These are phyloP conservation scores for Hymenopus coronatus DNA, from an alignment of 2,888 invertebrate genomes.

Conservation along the genomic window DNA sequence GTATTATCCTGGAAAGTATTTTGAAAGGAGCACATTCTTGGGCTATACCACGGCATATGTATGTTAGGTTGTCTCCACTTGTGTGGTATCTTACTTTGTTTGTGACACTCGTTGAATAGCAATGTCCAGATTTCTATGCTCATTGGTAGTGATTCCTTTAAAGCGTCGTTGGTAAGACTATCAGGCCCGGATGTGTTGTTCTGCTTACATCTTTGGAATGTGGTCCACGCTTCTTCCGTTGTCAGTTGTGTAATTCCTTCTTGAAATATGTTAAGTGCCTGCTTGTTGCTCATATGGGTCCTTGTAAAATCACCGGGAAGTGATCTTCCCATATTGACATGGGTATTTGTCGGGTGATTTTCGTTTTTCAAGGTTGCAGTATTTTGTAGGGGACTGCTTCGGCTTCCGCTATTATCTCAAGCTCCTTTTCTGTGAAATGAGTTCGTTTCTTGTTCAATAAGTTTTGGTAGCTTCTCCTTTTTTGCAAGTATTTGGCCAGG, in stretches of 20 bases:
- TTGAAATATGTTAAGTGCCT: neutral
- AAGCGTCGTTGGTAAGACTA: neutral
- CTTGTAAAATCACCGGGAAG: neutral
- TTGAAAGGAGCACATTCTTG: neutral
- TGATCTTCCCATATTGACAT: neutral
- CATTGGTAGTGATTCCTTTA: slow-evolving; percentile 1
- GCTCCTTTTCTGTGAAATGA: neutral
- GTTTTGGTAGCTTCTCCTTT: neutral
- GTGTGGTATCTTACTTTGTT: neutral
- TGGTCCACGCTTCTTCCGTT: neutral
- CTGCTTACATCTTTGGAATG: neutral
- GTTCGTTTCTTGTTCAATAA: neutral
- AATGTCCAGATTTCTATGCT: neutral
- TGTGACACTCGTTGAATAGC: neutral
- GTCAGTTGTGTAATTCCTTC: neutral
- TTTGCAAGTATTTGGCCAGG: neutral
- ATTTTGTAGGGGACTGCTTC: neutral
- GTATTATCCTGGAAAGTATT: neutral
- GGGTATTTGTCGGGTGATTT: neutral
- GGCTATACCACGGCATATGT: neutral
- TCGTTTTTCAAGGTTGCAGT: neutral
- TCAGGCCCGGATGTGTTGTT: neutral
- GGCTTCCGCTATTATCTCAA: neutral
- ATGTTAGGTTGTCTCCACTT: neutral
- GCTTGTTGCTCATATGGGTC: neutral